Percentiles rank a stretch among this genome's conserved stretches.
These are phyloP conservation scores for Trissolcus basalis DNA, from an alignment of 1,140 invertebrate species.

Conservation along the genomic window DNA sequence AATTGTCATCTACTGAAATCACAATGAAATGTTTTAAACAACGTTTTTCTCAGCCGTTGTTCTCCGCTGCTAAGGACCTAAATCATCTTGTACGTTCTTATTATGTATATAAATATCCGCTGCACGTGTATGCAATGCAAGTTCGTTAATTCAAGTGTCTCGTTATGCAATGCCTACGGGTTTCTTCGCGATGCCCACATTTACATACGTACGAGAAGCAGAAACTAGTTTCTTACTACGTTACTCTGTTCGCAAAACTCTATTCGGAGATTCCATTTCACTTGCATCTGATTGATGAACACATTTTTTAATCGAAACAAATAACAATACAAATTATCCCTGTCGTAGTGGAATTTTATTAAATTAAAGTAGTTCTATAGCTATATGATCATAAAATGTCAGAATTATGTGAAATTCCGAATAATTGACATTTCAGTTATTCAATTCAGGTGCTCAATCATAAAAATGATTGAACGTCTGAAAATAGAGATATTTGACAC, in stretches of 20 bases:
- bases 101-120: constrained; percentile 46
- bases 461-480: too few relatives aligned
- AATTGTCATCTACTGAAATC: not conserved
- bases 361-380: too few relatives aligned
- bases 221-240: constrained; percentile 34
- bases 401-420: too few relatives aligned
- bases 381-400: too few relatives aligned
- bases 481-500: too few relatives aligned
- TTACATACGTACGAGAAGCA: constrained; percentile 21
- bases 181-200: constrained; percentile 31
- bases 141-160: constrained; percentile 58
- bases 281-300: constrained; percentile 24
- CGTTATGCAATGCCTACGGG: constrained; percentile 54
- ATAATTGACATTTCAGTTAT: too few relatives aligned
- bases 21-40: constrained; percentile 35
- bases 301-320: too few relatives aligned
- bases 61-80: constrained; percentile 1
- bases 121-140: constrained; percentile 21
- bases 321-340: too few relatives aligned
- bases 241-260: constrained; percentile 24
- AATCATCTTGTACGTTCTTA: constrained; percentile 36
- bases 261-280: constrained; percentile 24
- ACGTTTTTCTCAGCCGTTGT: constrained; percentile 22
- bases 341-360: too few relatives aligned
- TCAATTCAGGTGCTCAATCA: too few relatives aligned